Evolutionary conservation across 2,888 invertebrate species (phyloP), one percentile per base, ranked within the genome.

Genomic region (Leptinotarsa tumamoca): DNA sequence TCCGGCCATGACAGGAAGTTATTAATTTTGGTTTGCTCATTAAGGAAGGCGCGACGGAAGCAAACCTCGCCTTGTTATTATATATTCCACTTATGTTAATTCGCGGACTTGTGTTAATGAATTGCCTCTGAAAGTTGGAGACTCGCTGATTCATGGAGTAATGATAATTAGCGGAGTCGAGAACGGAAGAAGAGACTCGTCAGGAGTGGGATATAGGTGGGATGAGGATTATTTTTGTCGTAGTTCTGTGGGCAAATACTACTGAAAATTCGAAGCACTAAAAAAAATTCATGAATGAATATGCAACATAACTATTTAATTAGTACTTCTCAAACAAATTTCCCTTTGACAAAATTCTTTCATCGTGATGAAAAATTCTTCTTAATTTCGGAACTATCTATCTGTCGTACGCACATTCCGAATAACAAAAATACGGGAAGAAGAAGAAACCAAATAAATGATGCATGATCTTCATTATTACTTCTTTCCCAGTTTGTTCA

Each of bases 51-150:
- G 58, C 27, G 58, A 58, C 58, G 14, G 14, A 14, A 0, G 21
- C 17, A 52, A 14, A 52, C 52, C 52, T 52, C n/a, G 52, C 52
- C 23, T 23, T 4, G 21, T 15, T 21, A 58, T 58, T 58, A 58
- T 58, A 58, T 58, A 23, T 58, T 23, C 58, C 58, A 23, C 58
- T 58, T 23, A 58, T 58, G 58, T 58, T 58, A 27, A 58, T 58
- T 58, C 58, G 58, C 58, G 58, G 58, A 58, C 58, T 58, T 52
- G 52, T 27, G 58, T 58, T 58, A 58, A 58, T 58, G 58, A 58
- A 58, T 58, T 58, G 58, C 21, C 58, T 58, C 21, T 58, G 4
- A 21, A 58, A 58, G 58, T 58, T 14, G 58, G 58, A 54, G 54
- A 18, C 54, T 54, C 18, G 54, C 43, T 43, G 43, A 52, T 52